Base-by-base conservation (phyloP, 2,797 vertebrate species). In the Yasuhikotakia modesta region DNA sequence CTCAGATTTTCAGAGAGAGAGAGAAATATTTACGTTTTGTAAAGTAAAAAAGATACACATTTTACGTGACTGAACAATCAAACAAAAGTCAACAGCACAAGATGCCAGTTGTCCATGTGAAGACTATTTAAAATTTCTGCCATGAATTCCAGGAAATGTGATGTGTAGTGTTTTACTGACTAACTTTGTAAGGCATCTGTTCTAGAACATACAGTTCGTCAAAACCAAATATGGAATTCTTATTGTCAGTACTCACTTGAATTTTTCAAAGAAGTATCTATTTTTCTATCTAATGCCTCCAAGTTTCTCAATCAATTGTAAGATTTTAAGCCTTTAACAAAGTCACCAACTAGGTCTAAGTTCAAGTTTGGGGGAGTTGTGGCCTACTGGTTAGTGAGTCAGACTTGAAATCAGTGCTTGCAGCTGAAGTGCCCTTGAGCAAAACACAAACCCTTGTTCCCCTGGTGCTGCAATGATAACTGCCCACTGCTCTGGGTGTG, bases 21-120 rank as follows among this genome's bases (percentile, higher is more conserved):
- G 17, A 5, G 0, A 6, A 32, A 53, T n/a, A 39, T 39, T 8
- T 60, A 60, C 11, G 24, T 64, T 64, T 22, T 64, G 19, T 19
- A 24, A 73, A 22, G 35, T 4, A 30, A 43, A 12, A 52, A 52
- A 24, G 2, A 24, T 63, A 52, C n/a, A 52, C 52, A 24, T 63
- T 21, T 73, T 48, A 16, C 24, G 50, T 17, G 71, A 27, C 43
- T 63, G 46, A 52, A 73, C n/a, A 64, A 61, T 50, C 27, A 35
- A 52, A 14, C 22, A 4, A 58, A 24, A 0, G 5, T 27, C 11
- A 24, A 58, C 71, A 63, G 52, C 17, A 32, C 6, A 32, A 30
- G 24, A 1, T 11, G 2, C 11, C 24, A 45, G 14, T 3, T 55
- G 19, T 55, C 32, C 32, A 35, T 35, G 32, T 35, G 32, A 11